These are phyloP conservation scores for Chlorodrepanis virens DNA, from an alignment of 2,113 vertebrate species.

Conservation along the genomic window DNA sequence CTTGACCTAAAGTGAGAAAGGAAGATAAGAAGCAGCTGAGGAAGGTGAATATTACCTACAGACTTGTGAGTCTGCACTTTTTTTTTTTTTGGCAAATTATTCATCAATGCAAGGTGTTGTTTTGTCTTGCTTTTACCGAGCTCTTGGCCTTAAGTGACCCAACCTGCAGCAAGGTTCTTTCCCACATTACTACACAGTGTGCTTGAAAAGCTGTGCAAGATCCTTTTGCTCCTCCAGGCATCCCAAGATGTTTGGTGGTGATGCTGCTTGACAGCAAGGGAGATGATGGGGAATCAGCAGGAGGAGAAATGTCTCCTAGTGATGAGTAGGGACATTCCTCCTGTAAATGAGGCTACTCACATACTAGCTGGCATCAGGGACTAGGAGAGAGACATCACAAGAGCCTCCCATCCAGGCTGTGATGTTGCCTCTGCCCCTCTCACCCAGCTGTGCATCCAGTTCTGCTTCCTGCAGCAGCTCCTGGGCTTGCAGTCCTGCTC, in stretches of 20 bases:
- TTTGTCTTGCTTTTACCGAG: neutral
- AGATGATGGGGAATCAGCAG: neutral
- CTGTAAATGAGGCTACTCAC: neutral
- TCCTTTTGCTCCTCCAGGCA: neutral
- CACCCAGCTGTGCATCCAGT: neutral
- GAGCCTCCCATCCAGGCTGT: neutral
- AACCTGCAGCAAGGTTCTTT: neutral
- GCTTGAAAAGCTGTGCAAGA: neutral
- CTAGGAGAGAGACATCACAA: neutral
- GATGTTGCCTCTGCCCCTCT: neutral
- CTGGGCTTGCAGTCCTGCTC: neutral
- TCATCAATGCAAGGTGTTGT: neutral
- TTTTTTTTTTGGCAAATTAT: neutral
- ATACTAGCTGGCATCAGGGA: neutral
- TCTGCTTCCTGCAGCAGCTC: neutral
- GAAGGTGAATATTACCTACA: neutral
- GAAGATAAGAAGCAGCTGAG: neutral
- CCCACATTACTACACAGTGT: neutral
- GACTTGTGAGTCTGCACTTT: neutral
- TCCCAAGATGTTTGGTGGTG: neutral
- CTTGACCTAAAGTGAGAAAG: neutral
- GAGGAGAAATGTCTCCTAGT: neutral
- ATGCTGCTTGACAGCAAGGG: neutral
- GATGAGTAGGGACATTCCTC: neutral
- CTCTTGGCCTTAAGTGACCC: neutral